phyloP scores from a whole-genome alignment of 2,888 invertebrate species.

The Macroteleia sp. region DNA sequence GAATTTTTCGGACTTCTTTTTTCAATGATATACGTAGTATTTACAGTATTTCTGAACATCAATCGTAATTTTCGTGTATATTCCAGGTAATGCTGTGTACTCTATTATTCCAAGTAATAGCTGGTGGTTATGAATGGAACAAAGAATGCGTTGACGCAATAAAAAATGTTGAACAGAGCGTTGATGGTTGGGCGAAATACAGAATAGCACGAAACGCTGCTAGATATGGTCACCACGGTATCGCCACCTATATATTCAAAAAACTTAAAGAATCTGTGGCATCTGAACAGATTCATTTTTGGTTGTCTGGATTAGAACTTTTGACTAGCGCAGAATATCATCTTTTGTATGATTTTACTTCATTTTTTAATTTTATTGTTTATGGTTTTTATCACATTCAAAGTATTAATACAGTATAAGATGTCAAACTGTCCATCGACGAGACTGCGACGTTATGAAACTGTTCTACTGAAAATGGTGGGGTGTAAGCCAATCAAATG shows the following conservation, averaged over 20 bases:
- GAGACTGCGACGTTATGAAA: too few relatives aligned
- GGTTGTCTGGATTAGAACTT: conserved; percentile 92
- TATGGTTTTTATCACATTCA: too few relatives aligned
- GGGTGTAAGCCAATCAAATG: too few relatives aligned
- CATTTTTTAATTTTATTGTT: too few relatives aligned
- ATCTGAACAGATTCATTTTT: conserved; percentile 95
- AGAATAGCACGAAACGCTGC: conserved; percentile 94
- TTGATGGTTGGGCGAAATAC: conserved; percentile 93
- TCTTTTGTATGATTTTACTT: conserved; percentile 85
- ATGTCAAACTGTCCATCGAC: too few relatives aligned
- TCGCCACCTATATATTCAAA: conserved; percentile 88
- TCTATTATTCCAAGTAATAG: conserved; percentile 91
- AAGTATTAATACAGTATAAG: too few relatives aligned
- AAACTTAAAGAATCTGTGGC: conserved; percentile 89
- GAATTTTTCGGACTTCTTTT: too few relatives aligned
- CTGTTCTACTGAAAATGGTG: too few relatives aligned
- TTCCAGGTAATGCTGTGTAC: conserved; percentile 91
- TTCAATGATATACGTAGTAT: too few relatives aligned
- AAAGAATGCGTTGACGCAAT: conserved; percentile 86
- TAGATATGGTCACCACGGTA: conserved; percentile 91
- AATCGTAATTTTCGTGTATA: too few relatives aligned
- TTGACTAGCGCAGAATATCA: conserved; percentile 90
- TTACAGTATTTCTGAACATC: too few relatives aligned
- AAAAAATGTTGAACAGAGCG: conserved; percentile 85
- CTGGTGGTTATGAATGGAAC: conserved; percentile 89